Conservation (phyloP, 1,140 invertebrate genomes). For the Scylla paramamosain region DNA sequence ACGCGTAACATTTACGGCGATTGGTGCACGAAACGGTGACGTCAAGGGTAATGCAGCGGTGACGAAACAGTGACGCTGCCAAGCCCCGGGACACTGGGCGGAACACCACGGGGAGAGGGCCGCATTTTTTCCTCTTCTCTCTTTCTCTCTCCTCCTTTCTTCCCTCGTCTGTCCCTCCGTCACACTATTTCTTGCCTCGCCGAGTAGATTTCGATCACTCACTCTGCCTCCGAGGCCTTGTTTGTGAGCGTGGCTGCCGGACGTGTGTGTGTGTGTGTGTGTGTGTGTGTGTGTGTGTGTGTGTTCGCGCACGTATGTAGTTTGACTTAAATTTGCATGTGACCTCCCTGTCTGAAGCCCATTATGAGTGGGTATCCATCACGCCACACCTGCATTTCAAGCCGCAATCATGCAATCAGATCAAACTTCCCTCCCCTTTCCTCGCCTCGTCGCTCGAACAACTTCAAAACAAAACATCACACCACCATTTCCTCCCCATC, state of each 20-base stretch:
- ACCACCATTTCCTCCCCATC: too few relatives aligned
- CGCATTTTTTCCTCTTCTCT: neutral
- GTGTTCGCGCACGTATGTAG: neutral
- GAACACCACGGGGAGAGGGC: neutral
- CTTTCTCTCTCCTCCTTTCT: neutral
- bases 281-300: constrained; percentile 18
- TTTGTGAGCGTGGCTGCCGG: neutral
- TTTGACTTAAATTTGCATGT: neutral
- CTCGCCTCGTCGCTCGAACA: too few relatives aligned
- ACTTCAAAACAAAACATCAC: too few relatives aligned
- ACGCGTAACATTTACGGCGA: neutral
- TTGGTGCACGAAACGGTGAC: neutral
- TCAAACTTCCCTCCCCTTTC: too few relatives aligned
- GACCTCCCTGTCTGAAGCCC: neutral
- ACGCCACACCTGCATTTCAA: constrained; percentile 5
- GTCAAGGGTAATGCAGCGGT: neutral
- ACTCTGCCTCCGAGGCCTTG: neutral
- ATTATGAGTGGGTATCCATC: neutral
- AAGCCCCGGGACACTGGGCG: neutral
- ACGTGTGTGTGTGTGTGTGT: neutral
- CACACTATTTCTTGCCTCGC: neutral
- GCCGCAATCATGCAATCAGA: neutral
- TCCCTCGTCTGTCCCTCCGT: neutral
- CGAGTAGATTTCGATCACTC: neutral
- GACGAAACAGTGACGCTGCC: neutral